These are phyloP conservation scores for Scomber japonicus DNA, from an alignment of 2,113 vertebrate genomes.

Conservation along the genomic window DNA sequence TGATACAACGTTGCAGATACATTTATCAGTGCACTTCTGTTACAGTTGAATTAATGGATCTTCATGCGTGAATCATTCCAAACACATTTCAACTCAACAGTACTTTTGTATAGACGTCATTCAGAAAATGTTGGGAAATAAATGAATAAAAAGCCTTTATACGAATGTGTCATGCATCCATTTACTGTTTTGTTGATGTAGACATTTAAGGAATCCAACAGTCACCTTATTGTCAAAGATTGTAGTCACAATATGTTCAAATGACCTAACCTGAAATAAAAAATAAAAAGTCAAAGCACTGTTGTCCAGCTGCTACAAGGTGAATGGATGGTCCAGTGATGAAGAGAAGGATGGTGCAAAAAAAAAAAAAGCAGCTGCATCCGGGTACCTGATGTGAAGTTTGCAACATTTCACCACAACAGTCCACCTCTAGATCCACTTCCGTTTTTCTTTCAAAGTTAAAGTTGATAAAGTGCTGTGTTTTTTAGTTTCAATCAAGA, in stretches of 20 bases:
- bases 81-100: background rate
- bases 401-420: background rate
- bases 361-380: conserved; percentile 9
- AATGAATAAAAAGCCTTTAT: conserved; percentile 26
- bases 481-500: too few species aligned
- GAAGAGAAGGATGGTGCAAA: background rate
- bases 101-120: conserved; percentile 43
- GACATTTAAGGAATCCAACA: background rate
- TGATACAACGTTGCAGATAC: background rate
- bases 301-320: background rate
- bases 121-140: conserved; percentile 50
- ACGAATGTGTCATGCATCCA: background rate
- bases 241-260: background rate
- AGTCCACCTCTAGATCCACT: background rate
- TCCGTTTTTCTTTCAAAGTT: conserved; percentile 19
- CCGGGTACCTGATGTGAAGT: conserved; percentile 13
- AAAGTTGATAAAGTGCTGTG: background rate
- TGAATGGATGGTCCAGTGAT: background rate
- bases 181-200: background rate
- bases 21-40: background rate
- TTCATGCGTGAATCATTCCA: conserved; percentile 31
- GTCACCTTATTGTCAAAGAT: too few species aligned
- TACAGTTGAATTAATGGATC: conserved; percentile 7
- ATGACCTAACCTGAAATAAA: background rate
- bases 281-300: background rate